Conservation (phyloP, 2,113 vertebrate genomes). For the Corvus moneduloides region DNA sequence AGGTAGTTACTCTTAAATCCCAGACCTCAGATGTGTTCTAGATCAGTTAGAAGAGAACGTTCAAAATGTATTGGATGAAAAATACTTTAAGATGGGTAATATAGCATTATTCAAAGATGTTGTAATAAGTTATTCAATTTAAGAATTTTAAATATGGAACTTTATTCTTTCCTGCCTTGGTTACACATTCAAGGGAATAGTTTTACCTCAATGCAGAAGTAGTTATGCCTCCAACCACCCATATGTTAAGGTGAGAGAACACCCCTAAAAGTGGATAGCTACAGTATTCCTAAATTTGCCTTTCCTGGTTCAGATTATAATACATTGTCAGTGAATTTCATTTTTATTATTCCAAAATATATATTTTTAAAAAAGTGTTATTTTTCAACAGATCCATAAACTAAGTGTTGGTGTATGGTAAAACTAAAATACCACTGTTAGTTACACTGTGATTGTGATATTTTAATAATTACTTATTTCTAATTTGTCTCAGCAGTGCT, state of each 20-base stretch:
- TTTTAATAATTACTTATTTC: constrained; percentile 59
- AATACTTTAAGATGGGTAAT: neutral
- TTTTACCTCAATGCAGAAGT: constrained; percentile 35
- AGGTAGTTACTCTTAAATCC: constrained; percentile 14
- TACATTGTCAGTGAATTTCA: constrained; percentile 65
- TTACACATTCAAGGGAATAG: constrained; percentile 21
- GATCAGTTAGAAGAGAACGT: neutral
- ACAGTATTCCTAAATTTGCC: constrained; percentile 47
- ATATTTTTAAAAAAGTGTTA: constrained; percentile 80
- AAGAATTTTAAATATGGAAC: neutral
- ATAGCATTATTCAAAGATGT: neutral
- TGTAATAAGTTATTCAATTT: constrained; percentile 2
- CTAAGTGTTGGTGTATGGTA: constrained; percentile 60
- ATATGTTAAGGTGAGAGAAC: neutral
- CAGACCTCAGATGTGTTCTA: constrained; percentile 15
- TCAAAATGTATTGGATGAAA: neutral
- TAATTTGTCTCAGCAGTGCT: constrained; percentile 61
- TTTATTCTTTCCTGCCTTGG: constrained; percentile 30
- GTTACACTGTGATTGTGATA: constrained; percentile 64
- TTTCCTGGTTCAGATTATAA: constrained; percentile 53
- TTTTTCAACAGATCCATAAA: constrained; percentile 75
- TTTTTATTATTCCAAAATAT: constrained; percentile 77
- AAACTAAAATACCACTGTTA: constrained; percentile 55
- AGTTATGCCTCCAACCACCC: neutral
- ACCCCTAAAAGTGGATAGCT: constrained; percentile 31